Conservation (phyloP, 1,140 invertebrate genomes). For the Thaumatotibia leucotreta region DNA sequence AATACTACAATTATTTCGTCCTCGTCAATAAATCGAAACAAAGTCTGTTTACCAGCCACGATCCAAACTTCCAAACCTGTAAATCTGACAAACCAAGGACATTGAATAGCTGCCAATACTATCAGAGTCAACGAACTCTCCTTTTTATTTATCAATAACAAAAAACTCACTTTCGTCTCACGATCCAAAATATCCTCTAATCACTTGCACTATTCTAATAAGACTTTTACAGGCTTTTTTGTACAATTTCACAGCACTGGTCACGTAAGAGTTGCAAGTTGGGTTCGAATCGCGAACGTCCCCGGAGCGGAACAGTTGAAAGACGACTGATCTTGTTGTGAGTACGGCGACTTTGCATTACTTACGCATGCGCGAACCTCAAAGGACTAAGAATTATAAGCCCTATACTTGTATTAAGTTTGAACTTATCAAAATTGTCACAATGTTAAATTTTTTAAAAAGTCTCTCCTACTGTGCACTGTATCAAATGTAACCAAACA, state of each 20-base stretch:
- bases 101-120: neutral
- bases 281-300: neutral
- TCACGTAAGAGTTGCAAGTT: neutral
- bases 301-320: neutral
- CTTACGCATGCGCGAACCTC: neutral
- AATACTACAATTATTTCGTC: neutral
- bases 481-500: no score
- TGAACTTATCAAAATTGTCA: neutral
- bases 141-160: no score
- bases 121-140: neutral
- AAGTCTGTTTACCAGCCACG: neutral
- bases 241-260: neutral
- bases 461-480: no score
- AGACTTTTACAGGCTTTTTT: neutral
- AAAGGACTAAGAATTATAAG: neutral
- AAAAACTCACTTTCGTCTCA: neutral
- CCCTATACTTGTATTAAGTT: neutral
- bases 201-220: neutral
- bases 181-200: neutral
- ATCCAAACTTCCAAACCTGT: neutral
- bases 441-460: no score
- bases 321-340: conserved; percentile 6
- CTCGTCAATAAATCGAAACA: neutral
- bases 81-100: neutral
- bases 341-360: neutral